Evolutionary conservation across 2,888 invertebrate genomes (phyloP), one percentile per base, ranked within the genome.

Genomic region (Drosophila maculinotata): DNA sequence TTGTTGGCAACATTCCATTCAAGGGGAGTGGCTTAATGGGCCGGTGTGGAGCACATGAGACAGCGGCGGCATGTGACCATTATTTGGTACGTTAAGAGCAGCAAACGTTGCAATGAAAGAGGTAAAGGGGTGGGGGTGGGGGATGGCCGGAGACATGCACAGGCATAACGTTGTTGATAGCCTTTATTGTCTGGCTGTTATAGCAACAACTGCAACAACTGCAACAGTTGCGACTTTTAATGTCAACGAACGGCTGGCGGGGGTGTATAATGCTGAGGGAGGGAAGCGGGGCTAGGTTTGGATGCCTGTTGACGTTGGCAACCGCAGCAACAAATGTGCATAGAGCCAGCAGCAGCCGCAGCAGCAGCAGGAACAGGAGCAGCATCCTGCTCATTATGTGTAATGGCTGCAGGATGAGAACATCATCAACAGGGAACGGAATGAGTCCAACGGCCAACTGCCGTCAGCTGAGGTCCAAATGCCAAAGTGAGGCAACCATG

Each of bases 241-340:
- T 85, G 86, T 82, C 82, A 79, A 82, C 85, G 58, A 42, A 70
- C 35, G 70, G 15, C 9, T 8, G 25, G n/a, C 8, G 25, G 42
- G 20, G 15, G 7, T 38, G 17, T 8, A 2, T 14, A 38, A 6
- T 30, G 14, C 28, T 7, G 48, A 23, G 12, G 7, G 38, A 10
- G 30, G 25, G n/a, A 4, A 25, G 28, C n/a, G 10, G 6, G 33
- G 4, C 31, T 12, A 8, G 7, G 17, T 7, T 6, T n/a, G 26
- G 35, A 0, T 42, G 39, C 63, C 64, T 79, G 85, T 74, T 84
- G 75, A 81, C 71, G 79, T 60, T 81, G 64, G 62, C 70, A 85
- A 75, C 86, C 86, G 76, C 86, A 86, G 69, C 76, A 86, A 76
- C 86, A 82, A 80, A 79, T 82, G 86, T 65, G 72, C 79, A 86